A percentile compares a stretch with the other conserved stretches of the same genome.
These are phyloP conservation scores for Channa argus DNA, from an alignment of 2,113 vertebrate species.

Conservation along the genomic window DNA sequence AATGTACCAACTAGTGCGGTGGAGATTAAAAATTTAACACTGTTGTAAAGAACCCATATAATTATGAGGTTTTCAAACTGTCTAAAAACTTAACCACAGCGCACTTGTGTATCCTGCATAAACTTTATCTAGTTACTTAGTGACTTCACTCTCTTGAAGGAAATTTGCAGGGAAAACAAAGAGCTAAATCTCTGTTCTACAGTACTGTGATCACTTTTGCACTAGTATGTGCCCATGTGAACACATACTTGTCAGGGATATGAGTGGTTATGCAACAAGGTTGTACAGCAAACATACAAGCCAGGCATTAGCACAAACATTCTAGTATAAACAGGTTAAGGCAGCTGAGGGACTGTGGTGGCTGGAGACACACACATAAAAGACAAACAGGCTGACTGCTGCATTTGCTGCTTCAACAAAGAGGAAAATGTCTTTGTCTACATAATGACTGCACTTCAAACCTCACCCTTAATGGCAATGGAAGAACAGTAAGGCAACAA, in stretches of 20 bases:
- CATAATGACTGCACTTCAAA: conserved; percentile 3
- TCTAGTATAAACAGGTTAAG: background rate
- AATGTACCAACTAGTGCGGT: background rate
- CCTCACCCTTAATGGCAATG: background rate
- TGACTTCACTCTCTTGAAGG: background rate
- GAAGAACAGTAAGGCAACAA: background rate
- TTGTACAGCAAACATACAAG: too few species aligned
- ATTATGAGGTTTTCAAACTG: background rate
- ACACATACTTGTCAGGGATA: too few species aligned
- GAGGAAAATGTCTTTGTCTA: background rate
- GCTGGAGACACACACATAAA: background rate
- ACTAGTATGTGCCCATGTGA: background rate
- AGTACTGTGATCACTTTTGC: conserved; percentile 2
- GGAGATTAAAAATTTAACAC: background rate
- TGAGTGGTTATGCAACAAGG: conserved; percentile 8
- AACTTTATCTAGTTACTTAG: background rate
- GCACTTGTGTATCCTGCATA: background rate
- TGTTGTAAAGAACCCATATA: background rate
- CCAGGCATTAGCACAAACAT: too few species aligned
- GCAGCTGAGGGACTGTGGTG: background rate
- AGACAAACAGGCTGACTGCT: conserved; percentile 4
- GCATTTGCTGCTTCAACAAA: conserved; percentile 11
- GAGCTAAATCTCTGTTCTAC: background rate
- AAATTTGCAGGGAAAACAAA: conserved; percentile 1
- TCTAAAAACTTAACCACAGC: background rate